These are phyloP conservation scores for Bombus superbus DNA, from an alignment of 1,140 invertebrate genomes.

Conservation along the genomic window DNA sequence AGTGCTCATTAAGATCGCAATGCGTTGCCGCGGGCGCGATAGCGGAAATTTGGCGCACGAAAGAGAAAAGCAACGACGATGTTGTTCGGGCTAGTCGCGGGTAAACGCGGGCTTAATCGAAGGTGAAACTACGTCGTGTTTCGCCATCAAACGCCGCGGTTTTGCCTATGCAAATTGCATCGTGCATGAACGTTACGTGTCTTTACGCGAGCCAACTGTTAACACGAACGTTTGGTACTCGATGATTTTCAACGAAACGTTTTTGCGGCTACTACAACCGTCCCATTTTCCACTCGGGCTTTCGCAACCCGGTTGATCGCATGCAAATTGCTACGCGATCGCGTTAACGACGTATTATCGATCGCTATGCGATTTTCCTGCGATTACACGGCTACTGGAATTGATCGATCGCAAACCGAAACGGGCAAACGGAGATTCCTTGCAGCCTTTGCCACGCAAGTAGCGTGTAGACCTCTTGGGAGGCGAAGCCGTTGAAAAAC, in stretches of 20 bases:
- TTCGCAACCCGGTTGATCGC: background rate
- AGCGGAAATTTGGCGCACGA: conserved; percentile 74
- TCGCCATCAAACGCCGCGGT: background rate
- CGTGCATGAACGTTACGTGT: conserved; percentile 6
- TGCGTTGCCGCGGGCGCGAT: conserved; percentile 74
- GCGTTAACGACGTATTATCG: background rate
- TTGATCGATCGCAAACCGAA: too few relatives aligned
- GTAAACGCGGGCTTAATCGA: conserved; percentile 1
- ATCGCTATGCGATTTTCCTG: background rate
- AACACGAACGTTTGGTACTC: background rate
- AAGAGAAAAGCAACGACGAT: background rate
- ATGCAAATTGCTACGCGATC: background rate
- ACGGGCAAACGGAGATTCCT: background rate
- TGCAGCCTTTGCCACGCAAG: too few relatives aligned
- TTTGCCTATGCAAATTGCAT: conserved; percentile 23
- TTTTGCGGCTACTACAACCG: background rate
- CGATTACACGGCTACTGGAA: background rate
- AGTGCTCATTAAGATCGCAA: conserved; percentile 82
- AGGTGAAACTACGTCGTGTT: conserved; percentile 3
- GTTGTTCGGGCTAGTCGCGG: too few relatives aligned
- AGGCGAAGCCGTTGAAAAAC: too few relatives aligned
- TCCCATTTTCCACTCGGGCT: background rate
- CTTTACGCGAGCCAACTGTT: background rate
- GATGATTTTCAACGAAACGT: conserved; percentile 1
- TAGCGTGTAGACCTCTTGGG: too few relatives aligned